These are phyloP conservation scores for Gymnarchus niloticus DNA, from an alignment of 2,113 vertebrate genomes.

Conservation along the genomic window DNA sequence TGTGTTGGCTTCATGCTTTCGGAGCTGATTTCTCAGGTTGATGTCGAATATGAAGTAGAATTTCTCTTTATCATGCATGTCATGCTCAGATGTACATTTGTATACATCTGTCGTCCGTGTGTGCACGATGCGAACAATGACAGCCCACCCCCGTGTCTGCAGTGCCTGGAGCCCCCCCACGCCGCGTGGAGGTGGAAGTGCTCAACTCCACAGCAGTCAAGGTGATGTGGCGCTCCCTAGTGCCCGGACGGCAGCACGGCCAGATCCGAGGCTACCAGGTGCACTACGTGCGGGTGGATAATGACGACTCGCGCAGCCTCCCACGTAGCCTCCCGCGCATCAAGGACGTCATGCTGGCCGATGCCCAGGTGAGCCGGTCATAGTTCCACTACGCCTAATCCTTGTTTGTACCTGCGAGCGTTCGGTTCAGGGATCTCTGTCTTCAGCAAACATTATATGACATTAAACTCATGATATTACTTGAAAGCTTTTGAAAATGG, in stretches of 20 bases:
- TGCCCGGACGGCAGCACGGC: constrained; percentile 79
- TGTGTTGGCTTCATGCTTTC: not conserved
- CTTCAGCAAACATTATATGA: not conserved
- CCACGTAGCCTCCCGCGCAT: constrained; percentile 80
- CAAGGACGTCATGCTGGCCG: constrained; percentile 86
- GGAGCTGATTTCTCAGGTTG: not conserved
- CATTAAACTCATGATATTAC: not conserved
- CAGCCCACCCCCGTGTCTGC: not conserved
- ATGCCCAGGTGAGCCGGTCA: constrained; percentile 73
- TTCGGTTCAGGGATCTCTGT: not conserved
- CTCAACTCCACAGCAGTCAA: constrained; percentile 83
- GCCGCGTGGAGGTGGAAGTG: constrained; percentile 83
- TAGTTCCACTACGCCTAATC: not conserved
- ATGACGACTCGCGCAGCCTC: constrained; percentile 75
- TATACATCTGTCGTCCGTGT: not conserved
- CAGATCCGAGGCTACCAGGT: constrained; percentile 93
- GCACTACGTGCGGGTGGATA: constrained; percentile 79
- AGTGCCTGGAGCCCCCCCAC: constrained; percentile 85
- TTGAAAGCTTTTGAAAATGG: not conserved
- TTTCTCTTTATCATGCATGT: not conserved
- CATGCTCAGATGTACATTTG: not conserved
- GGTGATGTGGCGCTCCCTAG: constrained; percentile 81
- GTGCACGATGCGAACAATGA: not conserved
- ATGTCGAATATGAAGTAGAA: too few relatives aligned
- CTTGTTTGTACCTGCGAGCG: not conserved